These are phyloP conservation scores for Erebia epiphron DNA, from an alignment of 2,888 invertebrate species.

Conservation along the genomic window DNA sequence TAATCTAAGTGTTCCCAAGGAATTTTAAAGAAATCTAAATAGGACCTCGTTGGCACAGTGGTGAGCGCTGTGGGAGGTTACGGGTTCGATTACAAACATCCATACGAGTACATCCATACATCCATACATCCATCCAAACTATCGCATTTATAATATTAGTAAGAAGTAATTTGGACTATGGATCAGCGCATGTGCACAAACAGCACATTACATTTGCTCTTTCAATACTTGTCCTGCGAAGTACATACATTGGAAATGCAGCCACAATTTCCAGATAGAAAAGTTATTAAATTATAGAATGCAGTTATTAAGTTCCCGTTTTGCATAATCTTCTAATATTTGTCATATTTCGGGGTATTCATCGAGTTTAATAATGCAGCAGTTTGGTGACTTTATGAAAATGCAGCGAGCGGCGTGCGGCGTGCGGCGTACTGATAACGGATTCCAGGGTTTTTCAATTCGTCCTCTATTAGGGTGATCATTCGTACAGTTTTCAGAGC, in stretches of 20 bases:
- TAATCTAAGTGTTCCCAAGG: too few species aligned
- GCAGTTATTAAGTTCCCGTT: slow-evolving; percentile 32
- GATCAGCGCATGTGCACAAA: too few species aligned
- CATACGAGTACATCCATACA: too few species aligned
- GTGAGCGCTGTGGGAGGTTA: too few species aligned
- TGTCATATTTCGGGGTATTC: slow-evolving; percentile 37
- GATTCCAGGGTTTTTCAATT: slow-evolving; percentile 68
- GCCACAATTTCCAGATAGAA: slow-evolving; percentile 18
- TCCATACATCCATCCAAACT: too few species aligned
- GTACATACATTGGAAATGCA: slow-evolving; percentile 12
- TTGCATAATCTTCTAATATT: slow-evolving; percentile 39
- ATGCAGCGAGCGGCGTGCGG: slow-evolving; percentile 56
- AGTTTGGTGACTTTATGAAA: slow-evolving; percentile 66
- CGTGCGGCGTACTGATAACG: slow-evolving; percentile 66
- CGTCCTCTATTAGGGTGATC: slow-evolving; percentile 10
- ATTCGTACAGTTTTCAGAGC: neutral
- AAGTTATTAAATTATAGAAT: slow-evolving; percentile 33
- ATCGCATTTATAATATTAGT: too few species aligned
- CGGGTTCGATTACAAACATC: too few species aligned
- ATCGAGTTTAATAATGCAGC: slow-evolving; percentile 40
- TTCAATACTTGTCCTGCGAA: neutral
- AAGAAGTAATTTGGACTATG: too few species aligned
- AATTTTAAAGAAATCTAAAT: too few species aligned
- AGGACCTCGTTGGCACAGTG: too few species aligned
- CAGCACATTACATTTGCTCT: neutral